Evolutionary conservation across 1,140 invertebrate genomes (phyloP).

Genomic region (Brachionus paranguensis): DNA sequence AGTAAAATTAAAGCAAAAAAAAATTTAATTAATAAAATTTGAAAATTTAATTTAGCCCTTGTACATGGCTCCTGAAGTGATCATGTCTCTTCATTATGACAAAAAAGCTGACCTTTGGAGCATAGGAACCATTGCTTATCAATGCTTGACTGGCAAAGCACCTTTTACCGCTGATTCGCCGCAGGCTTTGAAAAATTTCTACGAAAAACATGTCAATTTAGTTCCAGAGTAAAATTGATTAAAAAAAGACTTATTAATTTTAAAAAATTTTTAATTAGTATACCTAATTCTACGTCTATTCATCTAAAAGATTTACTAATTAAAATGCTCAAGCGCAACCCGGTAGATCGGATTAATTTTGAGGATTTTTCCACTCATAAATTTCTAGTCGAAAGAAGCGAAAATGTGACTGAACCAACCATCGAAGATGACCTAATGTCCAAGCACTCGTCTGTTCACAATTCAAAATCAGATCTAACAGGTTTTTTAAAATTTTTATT

Average conservation of each 20-base stretch:
- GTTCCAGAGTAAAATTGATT: slow-evolving; percentile 73
- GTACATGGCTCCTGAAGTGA: slow-evolving; percentile 99
- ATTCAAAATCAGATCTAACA: neutral
- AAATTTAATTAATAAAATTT: neutral
- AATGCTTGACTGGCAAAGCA: slow-evolving; percentile 94
- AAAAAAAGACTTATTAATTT: neutral
- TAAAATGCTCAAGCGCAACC: slow-evolving; percentile 29
- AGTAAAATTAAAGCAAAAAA: neutral
- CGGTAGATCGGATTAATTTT: slow-evolving; percentile 35
- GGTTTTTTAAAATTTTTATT: neutral
- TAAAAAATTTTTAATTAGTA: neutral
- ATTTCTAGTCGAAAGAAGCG: neutral
- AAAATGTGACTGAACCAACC: neutral
- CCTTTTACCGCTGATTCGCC: slow-evolving; percentile 96
- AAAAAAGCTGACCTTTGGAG: slow-evolving; percentile 99
- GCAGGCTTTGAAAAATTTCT: slow-evolving; percentile 92
- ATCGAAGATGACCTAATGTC: neutral
- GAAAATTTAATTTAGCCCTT: slow-evolving; percentile 64
- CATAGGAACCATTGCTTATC: slow-evolving; percentile 95
- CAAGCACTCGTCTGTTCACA: neutral
- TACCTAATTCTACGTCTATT: slow-evolving; percentile 28
- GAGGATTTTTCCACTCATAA: slow-evolving; percentile 34
- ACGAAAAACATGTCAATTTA: slow-evolving; percentile 91
- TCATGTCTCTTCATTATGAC: slow-evolving; percentile 97
- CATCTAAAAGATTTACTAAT: slow-evolving; percentile 37